Base-by-base conservation (phyloP, 1,140 invertebrate species). In the Macrotrachela quadricornifera region DNA sequence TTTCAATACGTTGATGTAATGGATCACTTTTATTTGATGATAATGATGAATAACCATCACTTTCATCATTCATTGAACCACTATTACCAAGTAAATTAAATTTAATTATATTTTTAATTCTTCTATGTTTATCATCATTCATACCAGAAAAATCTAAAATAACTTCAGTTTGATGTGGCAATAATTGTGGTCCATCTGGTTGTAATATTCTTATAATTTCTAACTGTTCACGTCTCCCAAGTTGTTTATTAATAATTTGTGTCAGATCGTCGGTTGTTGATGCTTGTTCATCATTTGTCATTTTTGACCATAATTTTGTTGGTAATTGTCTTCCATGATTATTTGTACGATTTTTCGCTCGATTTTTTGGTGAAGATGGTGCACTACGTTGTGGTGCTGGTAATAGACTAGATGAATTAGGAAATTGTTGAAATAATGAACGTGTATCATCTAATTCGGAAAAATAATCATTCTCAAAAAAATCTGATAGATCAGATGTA, bases 161-260 rank as follows among this genome's bases (percentile, higher is more conserved):
- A 56, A 64, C 62, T 49, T 65, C 59, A 46, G 46, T 59, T 49
- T 65, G 63, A 51, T 60, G 60, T 17, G 62, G 58, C n/a, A 58
- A 61, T 18, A 64, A 40, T n/a, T 49, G 38, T 13, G 61, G 57
- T 4, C 21, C 21, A n/a, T 57, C 46, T 17, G 62, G 62, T 50
- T 60, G 57, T 39, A 65, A 61, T n/a, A 65, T 64, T 45, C 57
- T 46, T 16, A 65, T 62, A 13, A 64, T 60, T 47, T 65, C 64
- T 18, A 65, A 54, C 46, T 64, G 61, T 56, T 65, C 62, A 30
- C 64, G 40, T 10, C 64, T 53, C 6, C 60, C 64, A 48, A 65
- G 44, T 51, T 65, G 55, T 4, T 46, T 52, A 56, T 62, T 65
- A 46, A 65, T 61, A n/a, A 63, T 56, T 38, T 56, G 40, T 30